Percentiles rank a stretch among this genome's conserved stretches.
These are phyloP conservation scores for Aviceda subcristata DNA, from an alignment of 2,113 vertebrate species.

Conservation along the genomic window DNA sequence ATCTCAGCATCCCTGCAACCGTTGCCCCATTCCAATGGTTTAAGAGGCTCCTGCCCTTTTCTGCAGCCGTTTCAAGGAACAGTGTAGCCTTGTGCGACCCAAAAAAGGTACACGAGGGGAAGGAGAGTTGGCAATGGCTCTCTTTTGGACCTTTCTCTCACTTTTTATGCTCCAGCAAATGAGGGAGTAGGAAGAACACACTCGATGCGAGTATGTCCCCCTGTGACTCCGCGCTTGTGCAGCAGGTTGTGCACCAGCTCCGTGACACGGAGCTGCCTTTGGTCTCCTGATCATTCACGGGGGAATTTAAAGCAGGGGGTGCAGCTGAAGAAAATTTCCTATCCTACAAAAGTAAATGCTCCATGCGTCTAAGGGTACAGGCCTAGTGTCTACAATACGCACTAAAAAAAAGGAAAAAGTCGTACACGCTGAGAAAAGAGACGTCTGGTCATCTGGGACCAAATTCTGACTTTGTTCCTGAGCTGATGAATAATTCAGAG, in stretches of 20 bases:
- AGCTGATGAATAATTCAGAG: background rate
- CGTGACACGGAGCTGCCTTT: background rate
- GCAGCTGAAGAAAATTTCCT: background rate
- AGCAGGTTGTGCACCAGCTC: background rate
- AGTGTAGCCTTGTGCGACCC: background rate
- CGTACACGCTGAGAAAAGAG: background rate
- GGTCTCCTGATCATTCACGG: background rate
- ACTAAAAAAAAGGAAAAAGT: background rate
- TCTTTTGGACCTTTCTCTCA: background rate
- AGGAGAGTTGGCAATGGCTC: background rate
- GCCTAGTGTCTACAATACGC: background rate
- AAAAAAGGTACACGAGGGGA: background rate
- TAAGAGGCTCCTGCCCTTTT: background rate
- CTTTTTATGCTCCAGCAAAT: background rate
- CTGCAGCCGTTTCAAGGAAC: background rate
- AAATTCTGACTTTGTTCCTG: background rate
- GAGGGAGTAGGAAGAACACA: background rate
- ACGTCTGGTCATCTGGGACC: background rate
- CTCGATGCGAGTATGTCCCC: accelerated
- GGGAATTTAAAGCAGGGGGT: background rate
- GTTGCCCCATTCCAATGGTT: background rate
- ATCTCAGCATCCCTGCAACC: accelerated
- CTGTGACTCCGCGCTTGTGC: background rate
- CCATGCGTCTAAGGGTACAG: background rate
- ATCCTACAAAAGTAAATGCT: background rate